These are phyloP conservation scores for Caenorhabditis imperialis DNA, from an alignment of 2,888 invertebrate species.

Conservation along the genomic window DNA sequence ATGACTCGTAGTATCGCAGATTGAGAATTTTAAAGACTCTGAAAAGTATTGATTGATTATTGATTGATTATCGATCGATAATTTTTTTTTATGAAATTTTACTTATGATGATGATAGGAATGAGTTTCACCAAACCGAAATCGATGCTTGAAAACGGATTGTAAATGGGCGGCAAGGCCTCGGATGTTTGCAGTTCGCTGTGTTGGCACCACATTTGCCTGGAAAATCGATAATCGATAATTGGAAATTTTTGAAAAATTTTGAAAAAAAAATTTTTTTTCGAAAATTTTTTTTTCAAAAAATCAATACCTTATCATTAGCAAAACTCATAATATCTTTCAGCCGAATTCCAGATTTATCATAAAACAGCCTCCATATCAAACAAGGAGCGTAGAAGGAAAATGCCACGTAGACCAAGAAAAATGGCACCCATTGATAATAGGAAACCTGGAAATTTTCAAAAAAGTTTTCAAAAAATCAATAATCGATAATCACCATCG, in stretches of 20 bases:
- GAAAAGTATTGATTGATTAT: slow-evolving; percentile 16
- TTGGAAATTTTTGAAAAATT: no score
- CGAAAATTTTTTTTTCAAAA: no score
- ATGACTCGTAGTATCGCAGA: slow-evolving; percentile 77
- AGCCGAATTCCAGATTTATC: slow-evolving; percentile 77
- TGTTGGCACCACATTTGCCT: slow-evolving; percentile 66
- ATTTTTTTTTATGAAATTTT: no score
- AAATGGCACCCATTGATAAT: slow-evolving; percentile 77
- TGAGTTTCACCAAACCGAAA: slow-evolving; percentile 69
- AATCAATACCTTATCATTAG: slow-evolving; percentile 76
- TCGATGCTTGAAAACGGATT: slow-evolving; percentile 76
- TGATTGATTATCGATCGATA: no score
- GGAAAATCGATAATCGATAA: no score
- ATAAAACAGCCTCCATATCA: slow-evolving; percentile 76
- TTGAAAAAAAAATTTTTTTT: no score
- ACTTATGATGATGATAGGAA: slow-evolving; percentile 70
- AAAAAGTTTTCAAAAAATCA: no score
- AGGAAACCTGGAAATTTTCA: slow-evolving; percentile 64
- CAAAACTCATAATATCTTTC: slow-evolving; percentile 77
- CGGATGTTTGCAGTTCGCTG: slow-evolving; percentile 64
- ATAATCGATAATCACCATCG: slow-evolving; percentile 57
- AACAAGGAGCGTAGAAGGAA: slow-evolving; percentile 78
- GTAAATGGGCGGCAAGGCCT: slow-evolving; percentile 73
- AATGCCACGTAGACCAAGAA: slow-evolving; percentile 78
- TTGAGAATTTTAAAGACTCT: slow-evolving; percentile 73